A percentile compares a stretch with the other conserved stretches of the same genome.
phyloP scores from a whole-genome alignment of 1,140 invertebrate genomes.

The Pogonus chalceus region DNA sequence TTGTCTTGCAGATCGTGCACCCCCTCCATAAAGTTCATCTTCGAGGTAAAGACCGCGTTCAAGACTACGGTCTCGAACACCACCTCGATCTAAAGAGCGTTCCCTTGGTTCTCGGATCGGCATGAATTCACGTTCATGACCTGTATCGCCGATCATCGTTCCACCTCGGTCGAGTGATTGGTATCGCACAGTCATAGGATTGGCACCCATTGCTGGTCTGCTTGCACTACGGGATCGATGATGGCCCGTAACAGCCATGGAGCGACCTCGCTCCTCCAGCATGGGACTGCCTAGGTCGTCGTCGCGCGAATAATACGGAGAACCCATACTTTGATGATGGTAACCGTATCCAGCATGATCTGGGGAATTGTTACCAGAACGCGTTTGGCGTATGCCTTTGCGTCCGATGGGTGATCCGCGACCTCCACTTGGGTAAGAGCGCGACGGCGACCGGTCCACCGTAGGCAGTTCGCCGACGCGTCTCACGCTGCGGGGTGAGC shows the following conservation, averaged over 20 bases:
- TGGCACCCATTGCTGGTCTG: slow-evolving; percentile 40
- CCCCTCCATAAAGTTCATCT: slow-evolving; percentile 59
- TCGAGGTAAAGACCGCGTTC: slow-evolving; percentile 59
- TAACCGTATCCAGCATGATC: slow-evolving; percentile 43
- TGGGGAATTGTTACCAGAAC: slow-evolving; percentile 49
- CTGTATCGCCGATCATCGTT: slow-evolving; percentile 40
- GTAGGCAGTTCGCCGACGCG: slow-evolving; percentile 62
- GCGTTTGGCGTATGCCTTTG: slow-evolving; percentile 38
- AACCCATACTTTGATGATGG: slow-evolving; percentile 49
- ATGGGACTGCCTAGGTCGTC: slow-evolving; percentile 63
- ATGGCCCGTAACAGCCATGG: slow-evolving; percentile 43
- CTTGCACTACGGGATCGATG: slow-evolving; percentile 51
- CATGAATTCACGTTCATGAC: slow-evolving; percentile 67
- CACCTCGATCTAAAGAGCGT: slow-evolving; percentile 45
- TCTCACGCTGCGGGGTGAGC: slow-evolving; percentile 51
- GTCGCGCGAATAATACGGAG: slow-evolving; percentile 50
- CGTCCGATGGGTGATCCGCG: slow-evolving; percentile 46
- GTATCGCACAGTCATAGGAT: slow-evolving; percentile 52
- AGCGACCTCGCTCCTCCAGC: slow-evolving; percentile 53
- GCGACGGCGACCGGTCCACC: slow-evolving; percentile 72
- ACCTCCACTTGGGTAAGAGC: slow-evolving; percentile 53
- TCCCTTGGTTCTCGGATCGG: slow-evolving; percentile 64
- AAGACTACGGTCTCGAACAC: slow-evolving; percentile 45
- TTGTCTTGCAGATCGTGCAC: slow-evolving; percentile 57
- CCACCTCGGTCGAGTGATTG: slow-evolving; percentile 64